Percentiles rank a stretch among this genome's conserved stretches.
Evolutionary conservation across 2,888 invertebrate genomes (phyloP).

Genomic region (Dioctria linearis): DNA sequence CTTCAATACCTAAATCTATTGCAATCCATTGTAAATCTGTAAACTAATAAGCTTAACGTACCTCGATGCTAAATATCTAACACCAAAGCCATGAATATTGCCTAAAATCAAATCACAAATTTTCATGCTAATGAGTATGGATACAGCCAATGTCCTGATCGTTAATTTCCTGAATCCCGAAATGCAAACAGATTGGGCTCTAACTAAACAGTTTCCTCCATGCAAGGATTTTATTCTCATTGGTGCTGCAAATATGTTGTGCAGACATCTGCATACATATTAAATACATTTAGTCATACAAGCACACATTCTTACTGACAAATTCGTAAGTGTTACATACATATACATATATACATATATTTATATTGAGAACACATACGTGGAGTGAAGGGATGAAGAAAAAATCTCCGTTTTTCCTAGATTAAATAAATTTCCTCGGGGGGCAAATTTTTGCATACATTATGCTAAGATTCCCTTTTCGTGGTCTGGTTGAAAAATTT

Average conservation of each 20-base stretch:
- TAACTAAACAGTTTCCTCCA: conserved; percentile 29
- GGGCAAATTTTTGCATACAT: conserved; percentile 54
- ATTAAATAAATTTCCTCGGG: conserved; percentile 54
- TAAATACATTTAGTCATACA: background rate
- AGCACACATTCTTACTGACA: background rate
- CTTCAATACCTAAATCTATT: no score
- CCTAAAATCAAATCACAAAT: conserved; percentile 33
- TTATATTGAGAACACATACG: background rate
- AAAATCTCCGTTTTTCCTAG: conserved; percentile 50
- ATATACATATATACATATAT: conserved; percentile 4
- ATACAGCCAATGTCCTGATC: conserved; percentile 31
- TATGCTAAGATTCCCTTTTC: conserved; percentile 44
- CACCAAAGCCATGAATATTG: conserved; percentile 5
- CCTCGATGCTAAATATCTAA: background rate
- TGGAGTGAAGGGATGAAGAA: conserved; percentile 19
- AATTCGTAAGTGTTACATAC: no score
- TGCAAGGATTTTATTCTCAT: background rate
- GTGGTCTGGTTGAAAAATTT: conserved; percentile 53
- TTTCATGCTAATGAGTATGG: conserved; percentile 36
- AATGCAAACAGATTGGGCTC: conserved; percentile 35
- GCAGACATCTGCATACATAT: background rate
- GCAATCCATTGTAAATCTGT: no score
- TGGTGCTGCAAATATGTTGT: background rate
- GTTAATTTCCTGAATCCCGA: conserved; percentile 32
- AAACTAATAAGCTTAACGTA: no score